These are phyloP conservation scores for Archilochus colubris DNA, from an alignment of 2,113 vertebrate genomes.

Conservation along the genomic window DNA sequence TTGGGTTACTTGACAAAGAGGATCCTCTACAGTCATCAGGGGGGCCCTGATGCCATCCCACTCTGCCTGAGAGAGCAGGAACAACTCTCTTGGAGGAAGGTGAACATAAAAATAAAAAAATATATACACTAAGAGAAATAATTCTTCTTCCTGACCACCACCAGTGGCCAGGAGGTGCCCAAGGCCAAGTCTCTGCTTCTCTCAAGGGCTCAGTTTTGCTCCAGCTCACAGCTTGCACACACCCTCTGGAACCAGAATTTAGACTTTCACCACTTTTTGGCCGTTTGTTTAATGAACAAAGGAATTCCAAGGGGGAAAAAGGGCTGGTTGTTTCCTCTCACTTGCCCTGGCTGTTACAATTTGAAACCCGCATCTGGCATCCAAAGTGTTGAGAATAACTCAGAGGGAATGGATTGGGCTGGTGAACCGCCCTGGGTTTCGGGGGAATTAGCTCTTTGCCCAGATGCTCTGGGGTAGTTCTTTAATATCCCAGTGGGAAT, in stretches of 20 bases:
- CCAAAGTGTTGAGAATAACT: not conserved
- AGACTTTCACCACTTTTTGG: not conserved
- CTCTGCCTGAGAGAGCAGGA: fast-evolving
- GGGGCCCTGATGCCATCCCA: not conserved
- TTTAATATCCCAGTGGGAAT: constrained; percentile 42
- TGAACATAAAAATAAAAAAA: not conserved
- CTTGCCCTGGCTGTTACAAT: fast-evolving
- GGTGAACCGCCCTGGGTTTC: not conserved
- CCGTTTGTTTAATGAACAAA: not conserved
- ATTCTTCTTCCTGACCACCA: not conserved
- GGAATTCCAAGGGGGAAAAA: not conserved
- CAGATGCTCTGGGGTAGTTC: constrained; percentile 48
- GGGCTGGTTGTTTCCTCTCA: not conserved
- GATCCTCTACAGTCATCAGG: not conserved
- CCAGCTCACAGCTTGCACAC: not conserved
- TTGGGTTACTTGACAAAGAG: not conserved
- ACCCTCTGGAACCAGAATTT: not conserved
- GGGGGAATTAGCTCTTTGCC: constrained; percentile 28
- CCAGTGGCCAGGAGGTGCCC: not conserved
- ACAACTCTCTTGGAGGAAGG: not conserved
- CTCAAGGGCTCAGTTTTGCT: not conserved
- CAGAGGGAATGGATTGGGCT: not conserved
- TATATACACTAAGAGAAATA: not conserved
- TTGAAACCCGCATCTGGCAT: not conserved
- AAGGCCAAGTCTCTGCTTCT: not conserved